Base-by-base conservation (phyloP, 2,888 invertebrate species). In the Scaptomyza cyrtandrae region DNA sequence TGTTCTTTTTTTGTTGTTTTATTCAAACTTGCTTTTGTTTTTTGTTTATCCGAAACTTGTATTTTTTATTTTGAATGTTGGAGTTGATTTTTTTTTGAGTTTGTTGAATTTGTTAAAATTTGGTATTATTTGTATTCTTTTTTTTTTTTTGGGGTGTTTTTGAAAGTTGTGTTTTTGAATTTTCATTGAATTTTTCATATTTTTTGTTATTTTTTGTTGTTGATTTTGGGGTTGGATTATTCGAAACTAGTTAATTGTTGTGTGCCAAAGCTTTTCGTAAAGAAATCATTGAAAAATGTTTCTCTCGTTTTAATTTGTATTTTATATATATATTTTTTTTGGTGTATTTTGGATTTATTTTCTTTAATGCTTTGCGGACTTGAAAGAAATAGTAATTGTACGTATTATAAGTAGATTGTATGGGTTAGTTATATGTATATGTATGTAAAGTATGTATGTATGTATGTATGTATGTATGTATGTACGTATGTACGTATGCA, bases 201-300 rank as follows among this genome's bases (percentile, higher is more conserved):
- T 2, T 46, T n/a, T 64, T 19, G 11, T 49, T 43, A 59, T 5
- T 11, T 13, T 35, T 39, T 37, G 37, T 14, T 39, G 14, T 39
- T 39, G 39, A 39, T 39, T 39, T 39, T 39, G 39, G 14, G 14
- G 14, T 14, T 39, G 39, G 14, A 9, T 39, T 14, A 39, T 65
- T 53, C 54, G 46, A 67, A 75, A 59, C 33, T 41, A 41, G 56
- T 65, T 64, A 73, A 72, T 83, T 86, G 84, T 87, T 75, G 75
- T 83, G 90, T 90, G 90, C 90, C 90, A 90, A 90, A 88, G 91
- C 90, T 89, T 80, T 73, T 75, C 60, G 71, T 73, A 50, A 35
- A 56, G 48, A 67, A 60, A 62, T 29, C 33, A 49, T 62, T 54
- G 43, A 33, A 65, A 45, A 45, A 71, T 56, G 52, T 44, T 62